phyloP scores from a whole-genome alignment of 2,113 vertebrate genomes.

The Takifugu flavidus region DNA sequence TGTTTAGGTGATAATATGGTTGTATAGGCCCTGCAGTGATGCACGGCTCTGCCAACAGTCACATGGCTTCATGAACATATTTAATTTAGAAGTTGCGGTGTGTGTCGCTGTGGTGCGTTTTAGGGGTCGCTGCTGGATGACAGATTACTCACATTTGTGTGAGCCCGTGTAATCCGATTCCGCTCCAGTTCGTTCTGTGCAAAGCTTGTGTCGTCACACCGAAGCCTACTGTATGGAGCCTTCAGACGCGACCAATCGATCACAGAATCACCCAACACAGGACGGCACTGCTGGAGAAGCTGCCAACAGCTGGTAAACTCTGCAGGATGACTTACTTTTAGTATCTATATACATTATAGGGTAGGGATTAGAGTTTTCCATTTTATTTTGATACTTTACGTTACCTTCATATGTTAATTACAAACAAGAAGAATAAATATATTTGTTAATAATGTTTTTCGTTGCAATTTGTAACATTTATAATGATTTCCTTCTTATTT shows the following conservation, averaged over 20 bases:
- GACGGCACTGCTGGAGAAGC: conserved; percentile 25
- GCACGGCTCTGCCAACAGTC: conserved; percentile 24
- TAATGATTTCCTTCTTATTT: too few relatives aligned
- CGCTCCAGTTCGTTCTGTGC: conserved; percentile 71
- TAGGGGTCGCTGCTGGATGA: conserved; percentile 64
- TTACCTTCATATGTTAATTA: too few relatives aligned
- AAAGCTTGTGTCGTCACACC: conserved; percentile 73
- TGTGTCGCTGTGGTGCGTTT: conserved; percentile 48
- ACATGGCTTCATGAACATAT: conserved; percentile 26
- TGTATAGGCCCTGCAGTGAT: conserved; percentile 16
- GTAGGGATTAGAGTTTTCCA: too few relatives aligned
- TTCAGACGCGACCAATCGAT: conserved; percentile 43
- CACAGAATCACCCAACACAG: conserved; percentile 49
- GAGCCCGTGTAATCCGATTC: conserved; percentile 76
- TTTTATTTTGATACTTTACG: too few relatives aligned
- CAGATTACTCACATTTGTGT: conserved; percentile 76
- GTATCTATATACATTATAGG: too few relatives aligned
- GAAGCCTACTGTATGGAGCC: conserved; percentile 44
- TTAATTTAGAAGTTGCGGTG: conserved; percentile 51
- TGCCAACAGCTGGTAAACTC: too few relatives aligned
- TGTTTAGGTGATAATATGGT: background rate
- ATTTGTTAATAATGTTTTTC: too few relatives aligned
- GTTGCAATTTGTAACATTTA: too few relatives aligned
- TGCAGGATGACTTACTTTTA: too few relatives aligned
- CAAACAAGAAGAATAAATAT: too few relatives aligned